These are phyloP conservation scores for Sapayoa aenigma DNA, from an alignment of 2,113 vertebrate species.

Conservation along the genomic window DNA sequence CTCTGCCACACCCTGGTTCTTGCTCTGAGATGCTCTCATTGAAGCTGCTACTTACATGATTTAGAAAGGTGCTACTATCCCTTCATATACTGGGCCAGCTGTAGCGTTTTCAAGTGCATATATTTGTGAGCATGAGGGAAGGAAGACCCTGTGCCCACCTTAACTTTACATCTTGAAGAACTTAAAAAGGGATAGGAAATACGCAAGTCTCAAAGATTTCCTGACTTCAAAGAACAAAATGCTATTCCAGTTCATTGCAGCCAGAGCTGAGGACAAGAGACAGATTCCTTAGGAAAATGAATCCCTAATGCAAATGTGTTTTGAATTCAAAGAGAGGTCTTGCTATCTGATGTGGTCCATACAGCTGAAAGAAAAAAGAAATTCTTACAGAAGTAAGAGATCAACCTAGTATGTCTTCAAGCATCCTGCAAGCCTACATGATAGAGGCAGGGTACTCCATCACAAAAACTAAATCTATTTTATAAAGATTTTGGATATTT, in stretches of 20 bases:
- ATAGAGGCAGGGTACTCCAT: neutral
- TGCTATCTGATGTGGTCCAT: neutral
- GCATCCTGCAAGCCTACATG: neutral
- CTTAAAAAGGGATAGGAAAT: neutral
- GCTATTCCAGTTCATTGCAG: neutral
- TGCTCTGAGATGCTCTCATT: neutral
- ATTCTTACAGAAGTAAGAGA: neutral
- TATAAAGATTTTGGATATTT: neutral
- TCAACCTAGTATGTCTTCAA: neutral
- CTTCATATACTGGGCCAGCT: neutral
- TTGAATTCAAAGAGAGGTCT: neutral
- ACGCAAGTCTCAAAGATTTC: neutral
- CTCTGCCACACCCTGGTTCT: rapidly evolving
- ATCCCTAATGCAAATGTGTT: neutral
- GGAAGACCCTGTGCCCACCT: neutral
- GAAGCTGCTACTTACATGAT: neutral
- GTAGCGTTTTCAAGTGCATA: neutral
- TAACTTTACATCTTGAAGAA: neutral
- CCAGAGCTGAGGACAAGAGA: neutral
- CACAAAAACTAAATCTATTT: neutral
- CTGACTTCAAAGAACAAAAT: neutral
- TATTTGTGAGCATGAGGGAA: neutral
- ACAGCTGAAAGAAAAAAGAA: neutral
- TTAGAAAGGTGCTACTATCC: neutral
- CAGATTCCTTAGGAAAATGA: neutral